Conservation (phyloP, 2,888 invertebrate genomes). For the Doris montereyensis region DNA sequence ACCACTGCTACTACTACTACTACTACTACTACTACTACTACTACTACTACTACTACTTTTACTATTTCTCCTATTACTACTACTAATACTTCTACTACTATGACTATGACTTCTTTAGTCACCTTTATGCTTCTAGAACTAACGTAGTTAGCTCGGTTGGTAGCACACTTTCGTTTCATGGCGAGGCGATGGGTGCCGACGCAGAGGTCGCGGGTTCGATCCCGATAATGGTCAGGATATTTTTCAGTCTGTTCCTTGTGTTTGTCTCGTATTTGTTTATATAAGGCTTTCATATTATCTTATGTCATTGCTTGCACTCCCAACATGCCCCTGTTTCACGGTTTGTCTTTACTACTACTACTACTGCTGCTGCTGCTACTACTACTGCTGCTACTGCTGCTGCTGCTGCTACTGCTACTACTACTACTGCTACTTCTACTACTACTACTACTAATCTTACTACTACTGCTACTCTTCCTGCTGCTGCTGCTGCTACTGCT, state of each 20-base stretch:
- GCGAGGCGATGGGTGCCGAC: too few species aligned
- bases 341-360: background rate
- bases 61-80: background rate
- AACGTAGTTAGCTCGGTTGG: too few species aligned
- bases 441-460: background rate
- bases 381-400: background rate
- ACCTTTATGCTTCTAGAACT: too few species aligned
- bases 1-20: background rate
- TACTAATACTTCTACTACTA: background rate
- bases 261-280: too few species aligned
- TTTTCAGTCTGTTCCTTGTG: too few species aligned
- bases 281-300: too few species aligned
- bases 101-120: background rate
- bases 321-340: too few species aligned
- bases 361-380: background rate
- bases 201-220: too few species aligned
- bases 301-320: too few species aligned
- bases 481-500: background rate
- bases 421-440: background rate
- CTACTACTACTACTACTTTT: background rate
- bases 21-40: background rate
- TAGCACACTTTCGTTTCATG: too few species aligned
- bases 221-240: too few species aligned
- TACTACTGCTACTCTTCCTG: too few species aligned
- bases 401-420: background rate